Evolutionary conservation across 1,140 invertebrate genomes (phyloP), one percentile per base, ranked within the genome.

Genomic region (Phymastichus coffea): DNA sequence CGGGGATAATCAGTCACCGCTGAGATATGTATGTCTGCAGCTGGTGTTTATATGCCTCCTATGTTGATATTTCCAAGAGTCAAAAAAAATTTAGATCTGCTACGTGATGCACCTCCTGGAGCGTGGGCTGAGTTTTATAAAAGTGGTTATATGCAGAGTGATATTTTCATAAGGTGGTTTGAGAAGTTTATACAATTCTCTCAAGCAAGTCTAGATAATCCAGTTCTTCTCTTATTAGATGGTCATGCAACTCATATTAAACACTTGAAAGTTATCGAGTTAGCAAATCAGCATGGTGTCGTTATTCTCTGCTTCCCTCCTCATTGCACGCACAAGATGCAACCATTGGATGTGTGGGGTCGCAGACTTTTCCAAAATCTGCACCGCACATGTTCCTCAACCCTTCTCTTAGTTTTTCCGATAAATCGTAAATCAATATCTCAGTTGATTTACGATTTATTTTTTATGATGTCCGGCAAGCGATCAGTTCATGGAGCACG

Each of bases 201-300:
- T n/a, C 67, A 67, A 37, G 63, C 68, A n/a, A 46, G 54, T 4
- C 22, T 10, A 30, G 64, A 69, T 10, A 53, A 66, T 20, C 68
- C 68, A 25, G 68, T 74, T 41, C 35, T 78, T 20, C 61, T 77
- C 17, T 47, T 78, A 10, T 60, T 77, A 37, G 71, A 77, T 70
- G 72, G 74, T 10, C 70, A 78, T 61, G 60, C 54, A 20, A 71
- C 63, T 15, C 70, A 78, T 60, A 75, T 66, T 33, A 66, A 66
- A 46, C 79, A 74, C 66, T 61, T 78, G 23, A 72, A 79, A 9
- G 52, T 73, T 2, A 70, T 77, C 37, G 53, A 69, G 22, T 28
- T 66, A 8, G 68, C 71, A 61, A 59, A 19, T 63, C 76, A 35
- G n/a, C n/a, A n/a, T n/a, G n/a, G n/a, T n/a, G n/a, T n/a, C n/a